Evolutionary conservation across 2,888 invertebrate genomes (phyloP).

Genomic region (Unio delphinus): DNA sequence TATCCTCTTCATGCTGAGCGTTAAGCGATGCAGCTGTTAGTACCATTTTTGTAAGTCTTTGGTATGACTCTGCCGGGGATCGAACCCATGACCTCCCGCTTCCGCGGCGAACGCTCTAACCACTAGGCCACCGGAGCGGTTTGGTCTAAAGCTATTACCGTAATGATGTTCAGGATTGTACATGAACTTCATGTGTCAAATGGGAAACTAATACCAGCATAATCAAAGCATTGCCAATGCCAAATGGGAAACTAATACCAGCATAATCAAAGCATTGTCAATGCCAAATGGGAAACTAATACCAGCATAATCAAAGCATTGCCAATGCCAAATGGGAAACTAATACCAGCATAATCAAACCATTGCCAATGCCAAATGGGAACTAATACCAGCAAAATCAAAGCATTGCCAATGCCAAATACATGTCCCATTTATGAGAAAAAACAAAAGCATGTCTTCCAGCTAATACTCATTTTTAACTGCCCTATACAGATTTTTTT

Average conservation of each 20-base stretch:
- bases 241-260: constrained; percentile 3
- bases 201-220: constrained; percentile 1
- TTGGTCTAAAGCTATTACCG: background rate
- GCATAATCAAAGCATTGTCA: background rate
- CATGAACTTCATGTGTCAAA: background rate
- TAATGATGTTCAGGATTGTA: constrained; percentile 7
- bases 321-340: constrained; percentile 1
- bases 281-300: constrained; percentile 1
- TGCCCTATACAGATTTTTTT: no score
- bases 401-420: background rate
- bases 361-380: background rate
- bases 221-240: background rate
- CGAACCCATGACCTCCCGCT: no score
- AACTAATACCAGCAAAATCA: constrained; percentile 2
- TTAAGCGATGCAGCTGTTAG: no score
- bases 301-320: background rate
- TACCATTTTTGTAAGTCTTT: no score
- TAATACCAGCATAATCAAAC: constrained; percentile 1
- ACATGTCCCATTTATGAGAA: constrained; percentile 2
- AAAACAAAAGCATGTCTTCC: background rate
- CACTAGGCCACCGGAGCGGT: no score
- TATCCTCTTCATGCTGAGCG: no score
- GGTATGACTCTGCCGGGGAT: no score
- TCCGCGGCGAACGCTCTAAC: no score
- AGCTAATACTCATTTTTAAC: no score